A percentile compares a stretch with the other conserved stretches of the same genome.
phyloP scores from a whole-genome alignment of 2,888 invertebrate species.

The Epinotia demarniana region DNA sequence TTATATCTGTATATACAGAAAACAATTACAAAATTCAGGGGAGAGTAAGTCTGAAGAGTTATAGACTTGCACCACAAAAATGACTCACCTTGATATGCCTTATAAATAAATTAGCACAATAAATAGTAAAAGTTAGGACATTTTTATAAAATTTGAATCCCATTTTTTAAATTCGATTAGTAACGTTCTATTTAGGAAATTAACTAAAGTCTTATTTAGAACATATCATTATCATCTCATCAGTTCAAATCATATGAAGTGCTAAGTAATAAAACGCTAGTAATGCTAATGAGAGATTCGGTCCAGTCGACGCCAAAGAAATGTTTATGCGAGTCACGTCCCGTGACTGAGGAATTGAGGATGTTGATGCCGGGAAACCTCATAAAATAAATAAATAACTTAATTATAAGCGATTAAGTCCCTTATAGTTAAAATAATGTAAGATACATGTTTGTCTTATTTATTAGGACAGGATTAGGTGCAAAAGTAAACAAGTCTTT shows the following conservation, averaged over 20 bases:
- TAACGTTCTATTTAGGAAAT: slow-evolving; percentile 11
- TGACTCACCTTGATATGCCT: slow-evolving; percentile 20
- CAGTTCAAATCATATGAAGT: too few relatives aligned
- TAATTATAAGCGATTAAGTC: too few relatives aligned
- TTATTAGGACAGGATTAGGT: too few relatives aligned
- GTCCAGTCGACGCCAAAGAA: neutral
- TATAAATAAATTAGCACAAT: neutral
- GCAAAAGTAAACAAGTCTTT: too few relatives aligned
- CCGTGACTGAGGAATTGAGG: too few relatives aligned
- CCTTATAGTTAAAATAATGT: too few relatives aligned
- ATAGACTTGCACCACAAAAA: neutral
- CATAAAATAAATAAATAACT: too few relatives aligned
- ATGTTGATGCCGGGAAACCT: too few relatives aligned
- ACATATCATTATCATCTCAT: too few relatives aligned
- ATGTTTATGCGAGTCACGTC: too few relatives aligned
- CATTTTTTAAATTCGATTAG: neutral
- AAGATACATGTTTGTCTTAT: too few relatives aligned
- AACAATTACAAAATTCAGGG: neutral
- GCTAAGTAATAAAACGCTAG: slow-evolving; percentile 15
- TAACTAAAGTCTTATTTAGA: neutral
- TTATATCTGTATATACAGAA: neutral
- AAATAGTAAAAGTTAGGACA: neutral
- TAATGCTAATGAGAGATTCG: slow-evolving; percentile 22
- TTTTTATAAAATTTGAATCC: neutral
- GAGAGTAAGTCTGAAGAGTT: neutral